Evolutionary conservation across 2,888 invertebrate genomes (phyloP), one percentile per base, ranked within the genome.

Genomic region (Anoncus sp.): DNA sequence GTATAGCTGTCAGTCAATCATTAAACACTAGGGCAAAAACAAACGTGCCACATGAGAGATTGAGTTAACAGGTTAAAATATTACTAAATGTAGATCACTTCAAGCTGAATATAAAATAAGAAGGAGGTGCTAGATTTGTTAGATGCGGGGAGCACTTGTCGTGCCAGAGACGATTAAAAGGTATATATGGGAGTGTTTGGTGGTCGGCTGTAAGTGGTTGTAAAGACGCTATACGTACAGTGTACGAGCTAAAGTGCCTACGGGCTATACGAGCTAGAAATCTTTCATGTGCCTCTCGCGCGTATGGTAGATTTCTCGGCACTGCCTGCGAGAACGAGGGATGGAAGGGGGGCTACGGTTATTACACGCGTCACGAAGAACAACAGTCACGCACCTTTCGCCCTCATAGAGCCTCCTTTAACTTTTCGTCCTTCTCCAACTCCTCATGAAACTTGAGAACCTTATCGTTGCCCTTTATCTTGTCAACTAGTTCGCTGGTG

Each of bases 331-430:
- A 85, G 85, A 83, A 85, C 84, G 83, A 81, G 85, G 47, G 2
- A 49, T 9, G 10, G 49, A 20, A 45, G 67, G 57, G n/a, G 69
- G 83, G 88, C 88, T 87, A 90, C 90, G 90, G 89, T 90, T 89
- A 89, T 90, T 90, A 89, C 88, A 90, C 89, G 90, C 89, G 88
- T 90, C 90, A 89, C 89, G 89, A 87, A 87, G 85, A 81, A 81
- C 81, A 71, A 81, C 83, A 85, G 88, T 89, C 90, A 90, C 89
- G 89, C 88, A 88, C 87, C 85, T 86, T 86, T 82, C 81, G 35
- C 62, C 72, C 51, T 40, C 31, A 14, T 60, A 57, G 55, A 40
- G 40, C 75, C 79, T 81, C 77, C 79, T 82, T 67, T 55, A 70
- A 62, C 70, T 67, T 70, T 45, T 43, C 45, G 12, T 62, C 16